Percentiles rank a stretch among this genome's conserved stretches.
Evolutionary conservation across 2,888 invertebrate genomes (phyloP).

Genomic region (Dicyrtoma fusca): DNA sequence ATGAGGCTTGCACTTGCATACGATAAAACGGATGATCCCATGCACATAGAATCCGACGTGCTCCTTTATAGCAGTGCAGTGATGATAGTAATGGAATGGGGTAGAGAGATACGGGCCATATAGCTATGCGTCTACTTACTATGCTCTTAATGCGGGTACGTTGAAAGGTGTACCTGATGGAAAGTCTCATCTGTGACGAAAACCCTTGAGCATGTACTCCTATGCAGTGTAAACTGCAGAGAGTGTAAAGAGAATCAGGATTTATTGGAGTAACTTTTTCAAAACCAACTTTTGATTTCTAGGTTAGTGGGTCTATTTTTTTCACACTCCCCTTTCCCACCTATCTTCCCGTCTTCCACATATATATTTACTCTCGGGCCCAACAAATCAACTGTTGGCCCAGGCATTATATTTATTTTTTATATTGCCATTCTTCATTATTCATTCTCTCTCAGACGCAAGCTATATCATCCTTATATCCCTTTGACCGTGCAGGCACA

Average conservation of each 20-base stretch:
- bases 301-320: conserved; percentile 16
- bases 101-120: not conserved
- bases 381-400: not conserved
- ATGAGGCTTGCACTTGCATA: too few species aligned
- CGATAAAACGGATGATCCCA: too few species aligned
- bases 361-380: not conserved
- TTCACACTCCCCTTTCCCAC: not conserved
- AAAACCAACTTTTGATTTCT: conserved; percentile 19
- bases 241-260: not conserved
- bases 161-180: conserved; percentile 6
- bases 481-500: too few species aligned
- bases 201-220: not conserved
- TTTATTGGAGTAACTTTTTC: conserved; percentile 3
- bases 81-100: too few species aligned
- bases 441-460: too few species aligned
- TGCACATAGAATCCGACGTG: too few species aligned
- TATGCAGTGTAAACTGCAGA: not conserved
- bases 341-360: too few species aligned
- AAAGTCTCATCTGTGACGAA: not conserved
- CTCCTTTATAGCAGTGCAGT: too few species aligned
- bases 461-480: too few species aligned
- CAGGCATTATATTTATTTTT: not conserved
- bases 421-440: too few species aligned
- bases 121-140: too few species aligned
- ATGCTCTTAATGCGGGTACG: not conserved